Percentiles rank a stretch among this genome's conserved stretches.
Conservation (phyloP, 35 echinoderm and acorn worm genomes). For the Apostichopus californicus region DNA sequence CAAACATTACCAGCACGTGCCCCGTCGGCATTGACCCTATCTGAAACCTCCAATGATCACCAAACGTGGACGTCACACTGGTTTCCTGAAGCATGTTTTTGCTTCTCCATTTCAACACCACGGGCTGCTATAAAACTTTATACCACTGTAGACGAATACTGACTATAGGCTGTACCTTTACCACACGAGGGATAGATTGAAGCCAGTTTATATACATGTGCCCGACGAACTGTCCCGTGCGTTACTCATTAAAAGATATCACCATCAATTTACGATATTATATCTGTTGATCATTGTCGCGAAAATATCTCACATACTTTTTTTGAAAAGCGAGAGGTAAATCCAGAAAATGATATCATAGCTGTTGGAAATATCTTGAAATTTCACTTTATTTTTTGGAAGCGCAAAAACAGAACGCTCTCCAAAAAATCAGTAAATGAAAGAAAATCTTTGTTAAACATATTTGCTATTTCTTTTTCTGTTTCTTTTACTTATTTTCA, state of each 20-base stretch:
- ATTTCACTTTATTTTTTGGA: no score
- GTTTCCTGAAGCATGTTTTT: not conserved
- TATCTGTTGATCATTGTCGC: no score
- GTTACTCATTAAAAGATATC: not conserved
- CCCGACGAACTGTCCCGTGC: not conserved
- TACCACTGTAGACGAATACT: not conserved
- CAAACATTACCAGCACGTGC: conserved; percentile 6
- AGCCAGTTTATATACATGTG: not conserved
- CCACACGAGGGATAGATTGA: not conserved
- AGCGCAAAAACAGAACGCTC: no score
- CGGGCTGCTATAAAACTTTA: conserved; percentile 7
- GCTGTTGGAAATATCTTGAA: no score
- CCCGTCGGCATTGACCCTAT: not conserved
- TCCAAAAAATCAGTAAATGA: no score
- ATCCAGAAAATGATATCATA: no score
- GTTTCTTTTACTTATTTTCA: no score
- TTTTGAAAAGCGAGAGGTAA: no score
- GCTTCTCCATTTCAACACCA: not conserved
- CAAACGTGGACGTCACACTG: not conserved
- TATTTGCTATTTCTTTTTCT: no score
- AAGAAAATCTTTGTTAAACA: no score
- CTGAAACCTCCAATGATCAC: not conserved
- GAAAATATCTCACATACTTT: no score
- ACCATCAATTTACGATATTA: not conserved
- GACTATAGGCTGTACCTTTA: not conserved